Evolutionary conservation across 2,888 invertebrate genomes (phyloP).

Genomic region (Thumatha senex): DNA sequence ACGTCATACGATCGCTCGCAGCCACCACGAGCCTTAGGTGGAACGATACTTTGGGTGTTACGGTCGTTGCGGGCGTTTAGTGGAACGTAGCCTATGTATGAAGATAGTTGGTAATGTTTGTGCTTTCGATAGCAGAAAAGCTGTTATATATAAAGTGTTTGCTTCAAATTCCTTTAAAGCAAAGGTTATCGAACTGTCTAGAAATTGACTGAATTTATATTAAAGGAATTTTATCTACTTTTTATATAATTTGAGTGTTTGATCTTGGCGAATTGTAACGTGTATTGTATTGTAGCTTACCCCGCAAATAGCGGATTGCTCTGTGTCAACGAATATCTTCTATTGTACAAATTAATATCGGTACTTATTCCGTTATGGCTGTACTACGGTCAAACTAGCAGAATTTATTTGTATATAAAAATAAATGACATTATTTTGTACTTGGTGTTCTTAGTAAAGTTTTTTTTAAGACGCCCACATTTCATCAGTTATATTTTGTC

Average conservation of each 20-base stretch:
- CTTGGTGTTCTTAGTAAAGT: no score
- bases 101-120: no score
- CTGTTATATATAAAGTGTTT: neutral
- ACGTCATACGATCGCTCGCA: no score
- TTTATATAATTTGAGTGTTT: neutral
- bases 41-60: no score
- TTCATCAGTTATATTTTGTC: no score
- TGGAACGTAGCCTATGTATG: no score
- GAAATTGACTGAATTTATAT: neutral
- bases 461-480: no score
- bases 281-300: neutral
- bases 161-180: neutral
- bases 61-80: no score
- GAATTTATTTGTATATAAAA: constrained; percentile 5
- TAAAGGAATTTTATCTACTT: neutral
- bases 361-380: neutral
- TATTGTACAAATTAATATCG: neutral
- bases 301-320: neutral
- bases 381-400: constrained; percentile 3
- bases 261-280: neutral
- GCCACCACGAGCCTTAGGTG: no score
- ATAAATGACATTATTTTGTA: constrained; percentile 1
- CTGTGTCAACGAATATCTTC: neutral
- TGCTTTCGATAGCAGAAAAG: no score
- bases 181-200: neutral